Percentiles rank a stretch among this genome's conserved stretches.
Evolutionary conservation across 1,140 invertebrate species (phyloP).

Genomic region (Carposina sasakii): DNA sequence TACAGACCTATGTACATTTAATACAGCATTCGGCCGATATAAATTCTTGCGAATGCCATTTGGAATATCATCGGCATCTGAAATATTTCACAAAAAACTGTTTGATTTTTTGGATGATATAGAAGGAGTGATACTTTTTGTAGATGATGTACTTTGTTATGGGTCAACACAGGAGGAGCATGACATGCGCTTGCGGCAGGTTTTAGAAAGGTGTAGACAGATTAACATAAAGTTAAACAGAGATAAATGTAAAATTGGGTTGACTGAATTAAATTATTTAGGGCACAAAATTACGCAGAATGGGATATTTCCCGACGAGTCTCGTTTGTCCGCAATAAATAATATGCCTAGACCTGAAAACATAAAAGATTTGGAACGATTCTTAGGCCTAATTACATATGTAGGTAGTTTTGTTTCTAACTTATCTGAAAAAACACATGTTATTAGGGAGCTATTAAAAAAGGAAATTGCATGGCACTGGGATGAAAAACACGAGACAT

Average conservation of each 20-base stretch:
- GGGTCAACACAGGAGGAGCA: constrained; percentile 7
- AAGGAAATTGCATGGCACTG: not conserved
- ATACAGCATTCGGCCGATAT: constrained; percentile 40
- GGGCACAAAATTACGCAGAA: constrained; percentile 16
- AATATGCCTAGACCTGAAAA: not conserved
- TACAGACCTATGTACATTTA: constrained; percentile 47
- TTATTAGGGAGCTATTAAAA: not conserved
- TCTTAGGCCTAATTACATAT: not conserved
- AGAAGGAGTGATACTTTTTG: constrained; percentile 10
- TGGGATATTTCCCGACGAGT: not conserved
- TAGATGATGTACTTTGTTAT: constrained; percentile 16
- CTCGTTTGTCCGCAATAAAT: not conserved
- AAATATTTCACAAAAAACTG: constrained; percentile 8
- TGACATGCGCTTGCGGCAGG: constrained; percentile 6
- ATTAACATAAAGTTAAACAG: constrained; percentile 18
- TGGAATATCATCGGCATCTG: constrained; percentile 10
- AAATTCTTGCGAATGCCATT: constrained; percentile 13
- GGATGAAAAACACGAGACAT: not conserved
- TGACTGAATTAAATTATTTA: constrained; percentile 21
- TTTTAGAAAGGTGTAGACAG: constrained; percentile 14
- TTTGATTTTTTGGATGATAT: constrained; percentile 10
- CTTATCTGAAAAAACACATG: not conserved
- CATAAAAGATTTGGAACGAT: not conserved
- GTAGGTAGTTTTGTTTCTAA: not conserved
- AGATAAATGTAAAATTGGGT: constrained; percentile 19